Evolutionary conservation across 2,888 invertebrate genomes (phyloP).

Genomic region (Rutpela maculata): DNA sequence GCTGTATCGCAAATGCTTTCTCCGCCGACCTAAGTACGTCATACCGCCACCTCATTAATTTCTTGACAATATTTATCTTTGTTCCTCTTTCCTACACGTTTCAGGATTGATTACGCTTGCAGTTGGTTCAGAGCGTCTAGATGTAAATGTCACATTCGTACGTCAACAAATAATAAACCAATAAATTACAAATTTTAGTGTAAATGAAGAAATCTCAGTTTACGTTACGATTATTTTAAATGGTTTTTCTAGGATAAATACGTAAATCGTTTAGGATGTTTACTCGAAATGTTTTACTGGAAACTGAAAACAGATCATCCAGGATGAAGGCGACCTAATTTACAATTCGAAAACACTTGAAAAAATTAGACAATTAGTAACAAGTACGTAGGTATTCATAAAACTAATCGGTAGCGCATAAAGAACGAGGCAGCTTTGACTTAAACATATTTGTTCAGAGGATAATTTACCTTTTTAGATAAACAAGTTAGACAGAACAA

Average conservation of each 20-base stretch:
- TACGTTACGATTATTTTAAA: not conserved
- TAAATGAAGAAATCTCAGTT: not conserved
- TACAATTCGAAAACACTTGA: not conserved
- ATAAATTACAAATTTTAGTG: not conserved
- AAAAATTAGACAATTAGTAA: not conserved
- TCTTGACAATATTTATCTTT: conserved; percentile 2
- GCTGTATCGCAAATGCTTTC: not conserved
- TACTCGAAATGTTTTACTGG: not conserved
- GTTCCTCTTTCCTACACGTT: not conserved
- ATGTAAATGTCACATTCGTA: conserved; percentile 3
- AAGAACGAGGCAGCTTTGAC: not conserved
- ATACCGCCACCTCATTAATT: not conserved
- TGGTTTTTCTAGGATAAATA: conserved; percentile 7
- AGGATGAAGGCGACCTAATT: not conserved
- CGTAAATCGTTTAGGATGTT: conserved; percentile 3
- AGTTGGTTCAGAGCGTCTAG: not conserved
- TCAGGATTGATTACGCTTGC: not conserved
- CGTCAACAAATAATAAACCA: conserved; percentile 3
- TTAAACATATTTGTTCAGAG: not conserved
- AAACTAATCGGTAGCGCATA: not conserved
- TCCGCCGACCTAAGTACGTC: conserved; percentile 2
- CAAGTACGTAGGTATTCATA: not conserved
- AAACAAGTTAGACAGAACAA: not conserved
- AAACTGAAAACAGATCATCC: not conserved
- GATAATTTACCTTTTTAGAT: not conserved